Conservation (phyloP, 2,113 vertebrate genomes). For the Gasterosteus nipponicus region DNA sequence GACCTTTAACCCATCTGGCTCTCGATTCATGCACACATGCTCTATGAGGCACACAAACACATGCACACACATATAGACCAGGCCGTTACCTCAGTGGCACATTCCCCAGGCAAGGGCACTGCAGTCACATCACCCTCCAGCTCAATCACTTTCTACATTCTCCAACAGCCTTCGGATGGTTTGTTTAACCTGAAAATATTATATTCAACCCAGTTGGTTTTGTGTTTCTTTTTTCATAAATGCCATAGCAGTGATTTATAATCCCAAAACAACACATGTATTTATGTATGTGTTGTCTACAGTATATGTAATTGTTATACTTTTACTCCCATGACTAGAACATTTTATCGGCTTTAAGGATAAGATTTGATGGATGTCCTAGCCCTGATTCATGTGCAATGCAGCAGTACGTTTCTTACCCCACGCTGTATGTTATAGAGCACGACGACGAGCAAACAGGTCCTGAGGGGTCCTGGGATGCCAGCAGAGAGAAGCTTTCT, state of each 20-base stretch:
- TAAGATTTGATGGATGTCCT: slow-evolving; percentile 14
- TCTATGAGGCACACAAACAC: slow-evolving; percentile 47
- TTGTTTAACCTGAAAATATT: neutral
- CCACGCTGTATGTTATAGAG: slow-evolving; percentile 33
- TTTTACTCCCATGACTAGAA: neutral
- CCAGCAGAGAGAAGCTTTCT: slow-evolving; percentile 49
- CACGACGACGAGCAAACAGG: slow-evolving; percentile 36
- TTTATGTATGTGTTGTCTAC: neutral
- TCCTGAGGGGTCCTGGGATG: slow-evolving; percentile 41
- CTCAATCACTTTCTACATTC: slow-evolving; percentile 43
- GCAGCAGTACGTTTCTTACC: slow-evolving; percentile 20
- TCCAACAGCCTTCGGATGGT: neutral
- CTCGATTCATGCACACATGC: slow-evolving; percentile 44
- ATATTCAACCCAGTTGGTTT: neutral
- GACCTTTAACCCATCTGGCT: slow-evolving; percentile 47
- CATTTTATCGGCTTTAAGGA: neutral
- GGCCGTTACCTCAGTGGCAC: slow-evolving; percentile 25
- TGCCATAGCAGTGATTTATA: neutral
- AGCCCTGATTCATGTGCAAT: neutral
- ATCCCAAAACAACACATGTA: neutral
- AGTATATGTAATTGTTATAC: slow-evolving; percentile 19
- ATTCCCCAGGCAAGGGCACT: slow-evolving; percentile 67
- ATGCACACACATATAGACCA: slow-evolving; percentile 22
- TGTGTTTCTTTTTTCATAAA: neutral
- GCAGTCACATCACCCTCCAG: slow-evolving; percentile 50